These are phyloP conservation scores for Notodromas monacha DNA, from an alignment of 2,888 invertebrate species.

Conservation along the genomic window DNA sequence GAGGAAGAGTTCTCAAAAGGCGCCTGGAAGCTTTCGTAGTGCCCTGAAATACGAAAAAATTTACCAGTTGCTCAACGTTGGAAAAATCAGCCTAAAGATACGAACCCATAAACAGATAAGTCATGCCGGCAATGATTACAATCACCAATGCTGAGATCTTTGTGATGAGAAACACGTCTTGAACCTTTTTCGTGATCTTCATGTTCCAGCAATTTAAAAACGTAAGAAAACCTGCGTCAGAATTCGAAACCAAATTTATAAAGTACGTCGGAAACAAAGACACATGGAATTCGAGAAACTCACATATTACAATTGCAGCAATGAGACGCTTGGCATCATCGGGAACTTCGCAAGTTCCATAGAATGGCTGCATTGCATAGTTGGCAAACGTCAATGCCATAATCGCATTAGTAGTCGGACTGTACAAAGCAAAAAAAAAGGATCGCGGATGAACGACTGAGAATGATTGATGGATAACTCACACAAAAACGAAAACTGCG, in stretches of 20 bases:
- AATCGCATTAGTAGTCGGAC: conserved; percentile 84
- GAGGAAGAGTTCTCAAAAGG: too few species aligned
- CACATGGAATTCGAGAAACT: too few species aligned
- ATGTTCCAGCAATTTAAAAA: conserved; percentile 66
- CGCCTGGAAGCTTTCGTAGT: too few species aligned
- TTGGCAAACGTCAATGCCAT: conserved; percentile 76
- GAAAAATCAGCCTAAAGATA: too few species aligned
- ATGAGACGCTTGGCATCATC: conserved; percentile 32
- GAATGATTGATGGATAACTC: conserved; percentile 19
- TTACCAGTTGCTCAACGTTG: too few species aligned
- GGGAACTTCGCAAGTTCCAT: conserved; percentile 36
- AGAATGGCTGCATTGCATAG: conserved; percentile 62
- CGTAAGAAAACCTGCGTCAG: conserved; percentile 52
- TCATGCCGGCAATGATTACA: conserved; percentile 44
- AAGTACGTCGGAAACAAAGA: too few species aligned
- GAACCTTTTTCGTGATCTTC: conserved; percentile 44
- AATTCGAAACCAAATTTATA: too few species aligned
- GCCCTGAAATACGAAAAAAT: too few species aligned
- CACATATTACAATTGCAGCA: conserved; percentile 47
- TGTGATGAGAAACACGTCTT: conserved; percentile 70
- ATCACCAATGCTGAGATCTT: conserved; percentile 51
- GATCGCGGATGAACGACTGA: too few species aligned
- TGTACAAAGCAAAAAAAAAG: conserved; percentile 16
- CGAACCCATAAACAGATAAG: conserved; percentile 33
- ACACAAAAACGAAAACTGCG: conserved; percentile 85